phyloP scores from a whole-genome alignment of 2,888 invertebrate species.

The Scotopteryx bipunctaria region DNA sequence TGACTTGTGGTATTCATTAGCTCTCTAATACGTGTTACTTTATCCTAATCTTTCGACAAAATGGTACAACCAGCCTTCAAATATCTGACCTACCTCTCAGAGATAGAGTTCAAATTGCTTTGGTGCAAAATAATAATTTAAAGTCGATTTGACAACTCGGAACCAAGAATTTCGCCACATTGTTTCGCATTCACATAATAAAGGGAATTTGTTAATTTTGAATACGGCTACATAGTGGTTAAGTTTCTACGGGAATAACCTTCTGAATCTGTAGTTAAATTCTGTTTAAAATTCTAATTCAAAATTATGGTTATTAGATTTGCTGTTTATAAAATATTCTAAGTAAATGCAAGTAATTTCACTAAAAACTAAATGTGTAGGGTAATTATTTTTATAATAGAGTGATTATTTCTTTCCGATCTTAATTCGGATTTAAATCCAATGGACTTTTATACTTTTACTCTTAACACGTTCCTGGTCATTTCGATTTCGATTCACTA shows the following conservation, averaged over 20 bases:
- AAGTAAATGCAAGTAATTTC: too few species aligned
- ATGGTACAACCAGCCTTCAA: constrained; percentile 24
- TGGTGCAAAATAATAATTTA: constrained; percentile 46
- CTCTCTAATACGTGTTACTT: constrained; percentile 76
- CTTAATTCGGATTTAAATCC: too few species aligned
- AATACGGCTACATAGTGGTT: constrained; percentile 56
- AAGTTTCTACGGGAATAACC: constrained; percentile 45
- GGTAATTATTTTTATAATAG: too few species aligned
- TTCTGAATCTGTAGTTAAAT: too few species aligned
- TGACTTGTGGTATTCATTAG: constrained; percentile 78
- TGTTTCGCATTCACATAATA: constrained; percentile 65
- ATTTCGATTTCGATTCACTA: too few species aligned
- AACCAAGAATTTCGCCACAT: constrained; percentile 65
- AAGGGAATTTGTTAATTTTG: constrained; percentile 67
- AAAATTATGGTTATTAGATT: too few species aligned
- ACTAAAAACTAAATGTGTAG: too few species aligned
- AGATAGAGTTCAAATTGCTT: constrained; percentile 40
- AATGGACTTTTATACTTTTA: too few species aligned
- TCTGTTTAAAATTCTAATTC: too few species aligned
- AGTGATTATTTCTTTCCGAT: too few species aligned
- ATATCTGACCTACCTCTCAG: constrained; percentile 40
- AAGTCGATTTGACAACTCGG: constrained; percentile 65
- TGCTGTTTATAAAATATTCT: too few species aligned
- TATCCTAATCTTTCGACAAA: constrained; percentile 73
- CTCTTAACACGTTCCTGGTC: too few species aligned